Base-by-base conservation (phyloP, 2,113 vertebrate genomes). In the Meriones unguiculatus region DNA sequence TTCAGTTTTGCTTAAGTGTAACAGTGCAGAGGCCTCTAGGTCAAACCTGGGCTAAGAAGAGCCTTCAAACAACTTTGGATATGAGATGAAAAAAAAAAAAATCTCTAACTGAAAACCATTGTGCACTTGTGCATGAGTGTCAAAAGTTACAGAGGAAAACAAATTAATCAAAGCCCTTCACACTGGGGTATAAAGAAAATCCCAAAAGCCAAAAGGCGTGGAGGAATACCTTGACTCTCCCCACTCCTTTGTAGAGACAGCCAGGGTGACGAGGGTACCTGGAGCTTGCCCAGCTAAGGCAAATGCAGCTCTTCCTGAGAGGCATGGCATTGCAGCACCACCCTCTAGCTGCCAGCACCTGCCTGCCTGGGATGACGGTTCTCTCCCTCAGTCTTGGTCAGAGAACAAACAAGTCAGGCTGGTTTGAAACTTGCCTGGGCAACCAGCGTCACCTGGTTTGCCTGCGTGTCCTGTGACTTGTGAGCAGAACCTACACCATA, bases 321-420 rank as follows among this genome's bases (percentile, higher is more conserved):
- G 69, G 59, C 0, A 38, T 24, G n/a, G 59, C 67, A 24, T 59
- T n/a, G 59, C 81, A 87, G 35, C 28, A 93, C 64, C 52, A 59
- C 59, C 72, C 24, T 72, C 17, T 35, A 35, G 17, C 52, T 64
- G 38, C 54, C 65, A 30, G 52, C 50, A 54, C 54, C 52, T 41
- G 70, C 20, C 17, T 91, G 50, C 59, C 46, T 50, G n/a, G 24
- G 22, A 30, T 22, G 20, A 54, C 30, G 12, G 5, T n/a, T 69
- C 38, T 93, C 46, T 84, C 54, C 52, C 11, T 89, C 80, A 28
- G 41, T 46, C 22, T 89, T 22, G 0, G 64, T 22, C 50, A 64
- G 77, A 24, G 50, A 97, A 98, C 98, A 64, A 97, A 98, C 98
- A 64, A 97, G 97, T 97, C 14, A 0, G 25, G 94, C 97, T 94